Evolutionary conservation across 2,113 vertebrate species (phyloP), one percentile per base, ranked within the genome.

Genomic region (Xiphias gladius): DNA sequence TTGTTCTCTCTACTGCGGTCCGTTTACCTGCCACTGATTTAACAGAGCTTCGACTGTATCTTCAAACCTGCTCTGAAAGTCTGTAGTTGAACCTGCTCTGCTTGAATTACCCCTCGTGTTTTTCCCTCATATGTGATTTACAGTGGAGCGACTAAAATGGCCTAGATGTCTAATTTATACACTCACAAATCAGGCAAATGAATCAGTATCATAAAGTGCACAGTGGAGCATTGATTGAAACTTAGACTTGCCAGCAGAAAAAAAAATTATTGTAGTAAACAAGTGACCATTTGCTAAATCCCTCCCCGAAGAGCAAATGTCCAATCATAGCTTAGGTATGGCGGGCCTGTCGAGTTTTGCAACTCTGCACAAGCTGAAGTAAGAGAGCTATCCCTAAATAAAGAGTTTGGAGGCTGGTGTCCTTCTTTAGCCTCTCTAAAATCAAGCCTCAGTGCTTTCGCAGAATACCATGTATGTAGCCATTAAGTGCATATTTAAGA

Each of bases 11-110:
- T 4, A 4, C 84, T 77, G 79, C 35, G 13, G 66, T 85, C 81
- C 88, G 74, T 88, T 91, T 86, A 80, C 82, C 84, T 83, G 86
- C 86, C 90, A 92, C 59, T 8, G 52, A 82, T 86, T 88, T 85
- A 89, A 89, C 89, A 84, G 90, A 77, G 67, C 57, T 73, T 71
- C 46, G n/a, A 19, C 83, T 70, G 63, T 83, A 72, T 39, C 61
- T 68, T 61, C 37, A 50, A 87, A 89, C 67, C 69, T 87, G 88
- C 76, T 84, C 69, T 71, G 43, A 78, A 69, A 78, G 57, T 74
- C 74, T 55, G 63, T 22, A 41, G 50, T 55, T 66, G n/a, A 70
- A 64, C 72, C 81, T 41, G 65, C 77, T 78, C 63, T 79, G 54
- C 61, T 72, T 65, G 62, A 79, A 72, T 82, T 81, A 71, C 39